Percentiles rank a stretch among this genome's conserved stretches.
Evolutionary conservation across 2,888 invertebrate genomes (phyloP).

Genomic region (Sepioteuthis lessoniana): DNA sequence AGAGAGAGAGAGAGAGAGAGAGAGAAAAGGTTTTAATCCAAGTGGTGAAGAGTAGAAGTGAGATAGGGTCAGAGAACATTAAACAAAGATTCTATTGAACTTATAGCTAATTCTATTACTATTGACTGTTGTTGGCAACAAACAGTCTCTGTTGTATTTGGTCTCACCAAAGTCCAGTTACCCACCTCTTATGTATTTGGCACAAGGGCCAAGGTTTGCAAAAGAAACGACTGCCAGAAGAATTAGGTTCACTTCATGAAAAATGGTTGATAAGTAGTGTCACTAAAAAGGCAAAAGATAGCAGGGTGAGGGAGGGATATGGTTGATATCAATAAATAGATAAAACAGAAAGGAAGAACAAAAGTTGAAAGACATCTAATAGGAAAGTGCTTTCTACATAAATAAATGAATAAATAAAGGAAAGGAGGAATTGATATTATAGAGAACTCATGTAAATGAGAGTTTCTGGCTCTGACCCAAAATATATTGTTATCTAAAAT

Average conservation of each 20-base stretch:
- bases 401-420: too few relatives aligned
- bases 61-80: conserved; percentile 8
- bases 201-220: neutral
- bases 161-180: too few relatives aligned
- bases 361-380: too few relatives aligned
- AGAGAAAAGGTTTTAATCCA: neutral
- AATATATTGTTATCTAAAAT: too few relatives aligned
- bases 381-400: too few relatives aligned
- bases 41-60: neutral
- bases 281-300: neutral
- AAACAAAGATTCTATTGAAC: conserved; percentile 2
- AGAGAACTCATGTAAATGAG: too few relatives aligned
- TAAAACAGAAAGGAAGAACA: too few relatives aligned
- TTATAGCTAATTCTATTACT: neutral
- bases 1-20: neutral
- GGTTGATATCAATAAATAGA: too few relatives aligned
- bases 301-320: neutral
- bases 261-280: conserved; percentile 6
- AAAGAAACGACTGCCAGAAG: neutral
- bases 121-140: neutral
- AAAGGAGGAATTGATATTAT: too few relatives aligned
- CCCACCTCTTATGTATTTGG: too few relatives aligned
- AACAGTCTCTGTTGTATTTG: neutral
- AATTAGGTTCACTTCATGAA: neutral
- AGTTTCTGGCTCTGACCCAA: too few relatives aligned